These are phyloP conservation scores for Alexandromys oeconomus DNA, from an alignment of 2,797 vertebrate species.

Conservation along the genomic window DNA sequence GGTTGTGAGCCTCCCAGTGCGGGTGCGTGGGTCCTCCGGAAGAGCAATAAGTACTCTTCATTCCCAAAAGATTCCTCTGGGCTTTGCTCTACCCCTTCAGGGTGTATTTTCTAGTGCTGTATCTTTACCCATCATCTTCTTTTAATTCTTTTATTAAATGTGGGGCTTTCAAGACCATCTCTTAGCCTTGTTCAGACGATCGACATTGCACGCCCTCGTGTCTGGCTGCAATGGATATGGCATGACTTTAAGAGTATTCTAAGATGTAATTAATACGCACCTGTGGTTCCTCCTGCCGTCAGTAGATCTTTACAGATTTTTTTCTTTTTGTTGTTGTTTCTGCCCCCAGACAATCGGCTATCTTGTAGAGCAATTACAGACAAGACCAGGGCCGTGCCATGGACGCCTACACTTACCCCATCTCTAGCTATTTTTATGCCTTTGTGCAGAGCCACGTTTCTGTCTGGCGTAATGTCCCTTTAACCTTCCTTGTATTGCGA, in stretches of 20 bases:
- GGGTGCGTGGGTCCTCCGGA: neutral
- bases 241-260: neutral
- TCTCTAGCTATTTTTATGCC: neutral
- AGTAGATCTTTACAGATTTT: neutral
- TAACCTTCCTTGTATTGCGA: neutral
- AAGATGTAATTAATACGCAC: neutral
- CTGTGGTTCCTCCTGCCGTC: neutral
- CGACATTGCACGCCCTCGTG: neutral
- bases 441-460: neutral
- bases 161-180: neutral
- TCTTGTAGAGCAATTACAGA: neutral
- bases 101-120: neutral
- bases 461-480: neutral
- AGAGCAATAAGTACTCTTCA: no score
- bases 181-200: neutral
- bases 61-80: neutral
- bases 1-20: neutral
- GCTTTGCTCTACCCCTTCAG: neutral
- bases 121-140: neutral
- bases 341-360: neutral
- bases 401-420: neutral
- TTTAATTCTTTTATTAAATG: neutral
- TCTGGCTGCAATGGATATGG: neutral
- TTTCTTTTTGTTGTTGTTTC: neutral
- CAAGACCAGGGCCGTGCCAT: neutral